Evolutionary conservation across 2,797 vertebrate species (phyloP).

Genomic region (Setipinna tenuifilis): DNA sequence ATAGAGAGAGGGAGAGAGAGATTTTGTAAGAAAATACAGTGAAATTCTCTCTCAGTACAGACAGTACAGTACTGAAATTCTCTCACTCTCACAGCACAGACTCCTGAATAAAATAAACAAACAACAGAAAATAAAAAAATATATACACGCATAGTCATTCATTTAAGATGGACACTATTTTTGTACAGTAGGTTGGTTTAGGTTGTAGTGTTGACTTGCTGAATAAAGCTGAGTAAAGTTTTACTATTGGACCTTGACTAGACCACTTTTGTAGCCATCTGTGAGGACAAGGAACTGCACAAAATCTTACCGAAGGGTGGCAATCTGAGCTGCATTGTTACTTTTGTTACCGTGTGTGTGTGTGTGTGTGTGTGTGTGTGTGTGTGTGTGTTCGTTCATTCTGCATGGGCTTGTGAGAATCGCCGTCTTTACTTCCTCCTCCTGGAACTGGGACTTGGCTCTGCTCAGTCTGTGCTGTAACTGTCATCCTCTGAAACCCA

Average conservation of each 20-base stretch:
- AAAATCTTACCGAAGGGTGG: background rate
- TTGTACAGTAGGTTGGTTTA: background rate
- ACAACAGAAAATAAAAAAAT: no score
- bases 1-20: no score
- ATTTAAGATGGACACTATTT: background rate
- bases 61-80: no score
- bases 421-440: background rate
- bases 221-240: background rate
- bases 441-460: background rate
- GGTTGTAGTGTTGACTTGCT: background rate
- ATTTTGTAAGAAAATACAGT: no score
- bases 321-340: background rate
- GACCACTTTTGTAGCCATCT: background rate
- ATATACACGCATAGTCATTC: no score
- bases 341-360: background rate
- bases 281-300: background rate
- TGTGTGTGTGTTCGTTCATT: background rate
- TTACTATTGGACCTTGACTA: background rate
- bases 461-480: background rate
- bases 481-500: conserved; percentile 30
- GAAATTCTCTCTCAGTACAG: no score
- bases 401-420: background rate
- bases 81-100: no score
- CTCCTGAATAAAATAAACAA: background rate
- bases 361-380: conserved; percentile 17